phyloP scores from a whole-genome alignment of 2,888 invertebrate genomes.

The Pammene fasciana region DNA sequence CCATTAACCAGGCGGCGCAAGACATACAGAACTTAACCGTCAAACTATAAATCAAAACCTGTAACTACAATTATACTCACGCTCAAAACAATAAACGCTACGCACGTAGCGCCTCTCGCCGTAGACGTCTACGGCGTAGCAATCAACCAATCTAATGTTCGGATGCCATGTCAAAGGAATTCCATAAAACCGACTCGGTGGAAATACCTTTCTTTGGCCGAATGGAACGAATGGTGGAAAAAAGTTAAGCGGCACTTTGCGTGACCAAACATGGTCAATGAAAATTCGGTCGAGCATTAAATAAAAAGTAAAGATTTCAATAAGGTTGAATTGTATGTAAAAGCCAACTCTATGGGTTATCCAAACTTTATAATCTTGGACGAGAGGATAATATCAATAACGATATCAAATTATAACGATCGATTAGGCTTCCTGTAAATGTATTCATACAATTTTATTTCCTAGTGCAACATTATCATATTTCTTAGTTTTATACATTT shows the following conservation, averaged over 20 bases:
- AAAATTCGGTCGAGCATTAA: conserved; percentile 56
- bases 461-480: no score
- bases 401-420: no score
- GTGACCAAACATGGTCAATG: conserved; percentile 73
- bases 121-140: conserved; percentile 59
- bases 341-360: no score
- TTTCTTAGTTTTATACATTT: no score
- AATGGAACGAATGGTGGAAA: conserved; percentile 62
- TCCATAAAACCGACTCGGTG: conserved; percentile 65
- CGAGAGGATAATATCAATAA: no score
- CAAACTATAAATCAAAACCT: conserved; percentile 46
- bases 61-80: conserved; percentile 45
- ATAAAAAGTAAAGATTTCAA: conserved; percentile 22
- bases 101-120: conserved; percentile 53
- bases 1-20: conserved; percentile 16
- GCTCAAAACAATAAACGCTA: conserved; percentile 50
- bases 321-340: not conserved
- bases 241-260: conserved; percentile 77
- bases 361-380: no score
- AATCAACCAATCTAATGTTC: conserved; percentile 76
- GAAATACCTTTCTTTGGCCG: conserved; percentile 56
- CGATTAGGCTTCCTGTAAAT: no score
- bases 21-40: conserved; percentile 22
- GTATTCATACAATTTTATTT: no score
- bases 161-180: conserved; percentile 79